Evolutionary conservation across 64 coral and sea anemone genomes (phyloP).

Genomic region (Montipora efflorescens): DNA sequence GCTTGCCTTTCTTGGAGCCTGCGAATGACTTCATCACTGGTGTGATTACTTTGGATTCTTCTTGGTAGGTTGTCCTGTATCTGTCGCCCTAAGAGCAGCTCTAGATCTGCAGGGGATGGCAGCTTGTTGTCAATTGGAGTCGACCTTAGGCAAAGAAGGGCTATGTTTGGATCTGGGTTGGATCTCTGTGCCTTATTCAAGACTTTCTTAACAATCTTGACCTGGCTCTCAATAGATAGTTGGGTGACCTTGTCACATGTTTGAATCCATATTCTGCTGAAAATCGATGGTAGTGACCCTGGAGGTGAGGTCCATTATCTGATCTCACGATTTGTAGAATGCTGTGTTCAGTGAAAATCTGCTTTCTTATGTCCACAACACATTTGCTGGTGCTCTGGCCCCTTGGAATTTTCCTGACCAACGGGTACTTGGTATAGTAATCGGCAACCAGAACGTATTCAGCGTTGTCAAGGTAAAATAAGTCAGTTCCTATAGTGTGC

Average conservation of each 20-base stretch:
- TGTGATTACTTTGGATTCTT: neutral
- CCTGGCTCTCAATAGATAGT: neutral
- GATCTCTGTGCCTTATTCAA: neutral
- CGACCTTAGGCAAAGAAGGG: constrained; percentile 31
- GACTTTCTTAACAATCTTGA: neutral
- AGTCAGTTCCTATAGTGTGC: constrained; percentile 54
- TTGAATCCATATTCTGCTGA: constrained; percentile 7
- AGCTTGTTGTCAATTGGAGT: constrained; percentile 42
- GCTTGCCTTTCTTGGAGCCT: neutral
- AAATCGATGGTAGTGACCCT: neutral
- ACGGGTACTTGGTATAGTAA: constrained; percentile 38
- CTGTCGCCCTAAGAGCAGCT: too few species aligned
- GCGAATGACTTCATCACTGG: neutral
- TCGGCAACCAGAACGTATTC: neutral
- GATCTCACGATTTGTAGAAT: constrained; percentile 35
- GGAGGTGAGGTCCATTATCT: constrained; percentile 39
- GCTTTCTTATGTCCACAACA: constrained; percentile 10
- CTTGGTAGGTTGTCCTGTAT: neutral
- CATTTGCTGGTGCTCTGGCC: constrained; percentile 7
- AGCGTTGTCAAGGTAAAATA: constrained; percentile 5
- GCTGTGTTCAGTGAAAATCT: constrained; percentile 53
- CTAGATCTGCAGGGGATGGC: too few species aligned
- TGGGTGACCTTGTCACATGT: neutral
- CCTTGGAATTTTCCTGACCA: constrained; percentile 41
- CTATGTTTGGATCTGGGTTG: constrained; percentile 32